Evolutionary conservation across 2,797 vertebrate genomes (phyloP), one percentile per base, ranked within the genome.

Genomic region (Acipenser transmontanus): DNA sequence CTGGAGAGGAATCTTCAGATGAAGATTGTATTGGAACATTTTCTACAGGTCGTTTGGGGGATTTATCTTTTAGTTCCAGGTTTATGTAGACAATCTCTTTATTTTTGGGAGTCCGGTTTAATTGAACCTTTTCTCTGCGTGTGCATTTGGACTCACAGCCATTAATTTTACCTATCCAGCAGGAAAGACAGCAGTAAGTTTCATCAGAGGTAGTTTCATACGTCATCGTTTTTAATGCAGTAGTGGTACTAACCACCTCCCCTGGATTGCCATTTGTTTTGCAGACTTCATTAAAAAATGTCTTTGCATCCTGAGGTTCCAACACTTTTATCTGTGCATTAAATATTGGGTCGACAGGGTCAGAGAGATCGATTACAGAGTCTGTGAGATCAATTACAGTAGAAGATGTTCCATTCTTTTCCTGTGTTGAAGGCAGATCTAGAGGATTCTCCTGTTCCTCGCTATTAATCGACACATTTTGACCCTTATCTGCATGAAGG

Each of bases 101-200:
- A 57, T 57, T 48, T 62, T 7, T 49, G n/a, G 20, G 6, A 52
- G 49, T 10, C 49, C 4, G 34, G 34, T 34, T 1, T 13, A 48
- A 11, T 13, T 49, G 12, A 13, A 54, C 20, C 67, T 8, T 62
- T 56, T 65, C 47, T 1, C 74, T 47, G 65, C 85, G 89, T 20
- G 56, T 67, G 49, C 66, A 72, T 1, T 10, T 9, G 34, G 64
- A 6, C n/a, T 1, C 1, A 6, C 17, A 17, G 34, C 74, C 74
- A 7, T 7, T 56, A 61, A 70, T 6, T 0, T 47, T 61, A 64
- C 80, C 70, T 10, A 78, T 51, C 76, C 74, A 84, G 60, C 47
- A 75, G 13, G 49, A 12, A 67, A 87, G 8, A 69, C 87, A 88
- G 73, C 89, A 90, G 72, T 80, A 1, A 11, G 70, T 7, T 6